Evolutionary conservation across 2,888 invertebrate genomes (phyloP).

Genomic region (Apodemia hepburni): DNA sequence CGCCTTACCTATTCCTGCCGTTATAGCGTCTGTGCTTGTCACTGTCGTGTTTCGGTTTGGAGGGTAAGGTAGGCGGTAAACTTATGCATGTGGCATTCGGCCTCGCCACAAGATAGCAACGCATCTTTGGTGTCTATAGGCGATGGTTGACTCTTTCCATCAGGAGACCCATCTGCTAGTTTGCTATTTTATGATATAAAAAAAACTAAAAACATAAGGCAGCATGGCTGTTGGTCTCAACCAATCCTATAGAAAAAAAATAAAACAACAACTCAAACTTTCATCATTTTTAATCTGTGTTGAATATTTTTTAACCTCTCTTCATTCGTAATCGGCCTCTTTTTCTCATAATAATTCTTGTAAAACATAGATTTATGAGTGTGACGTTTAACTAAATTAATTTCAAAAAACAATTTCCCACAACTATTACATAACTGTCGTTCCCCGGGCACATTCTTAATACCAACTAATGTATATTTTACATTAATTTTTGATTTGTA

Average conservation of each 20-base stretch:
- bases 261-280: constrained; percentile 30
- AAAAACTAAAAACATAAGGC: neutral
- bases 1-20: no score
- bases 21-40: no score
- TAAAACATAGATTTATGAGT: neutral
- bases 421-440: neutral
- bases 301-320: constrained; percentile 34
- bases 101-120: no score
- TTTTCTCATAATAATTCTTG: constrained; percentile 7
- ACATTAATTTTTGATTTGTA: neutral
- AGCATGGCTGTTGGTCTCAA: neutral
- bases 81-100: no score
- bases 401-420: neutral
- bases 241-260: constrained; percentile 17
- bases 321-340: constrained; percentile 26
- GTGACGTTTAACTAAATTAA: constrained; percentile 3
- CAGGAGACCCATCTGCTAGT: no score
- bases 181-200: no score
- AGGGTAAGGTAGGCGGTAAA: no score
- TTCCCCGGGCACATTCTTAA: neutral
- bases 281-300: constrained; percentile 32
- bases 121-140: no score
- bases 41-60: no score
- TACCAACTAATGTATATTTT: neutral
- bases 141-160: no score